Conservation (phyloP, 2,888 invertebrate genomes). For the Drosophila pseudotakahashii region DNA sequence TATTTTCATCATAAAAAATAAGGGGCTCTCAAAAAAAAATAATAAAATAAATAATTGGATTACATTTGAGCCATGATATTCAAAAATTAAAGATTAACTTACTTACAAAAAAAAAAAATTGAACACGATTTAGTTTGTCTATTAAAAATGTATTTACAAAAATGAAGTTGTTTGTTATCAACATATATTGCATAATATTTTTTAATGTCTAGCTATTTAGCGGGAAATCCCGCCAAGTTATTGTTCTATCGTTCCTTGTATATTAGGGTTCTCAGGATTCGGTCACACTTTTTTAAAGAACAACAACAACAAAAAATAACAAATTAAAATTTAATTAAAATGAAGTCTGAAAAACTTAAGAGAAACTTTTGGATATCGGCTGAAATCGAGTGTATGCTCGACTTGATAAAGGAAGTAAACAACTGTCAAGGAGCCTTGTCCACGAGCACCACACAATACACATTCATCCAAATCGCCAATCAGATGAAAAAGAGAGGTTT, state of each 20-base stretch:
- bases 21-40: too few species aligned
- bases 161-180: too few species aligned
- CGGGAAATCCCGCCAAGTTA: not conserved
- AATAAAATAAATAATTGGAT: too few species aligned
- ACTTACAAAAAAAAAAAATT: too few species aligned
- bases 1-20: not conserved
- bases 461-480: conserved; percentile 78
- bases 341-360: conserved; percentile 76
- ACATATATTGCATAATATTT: not conserved
- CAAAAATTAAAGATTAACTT: too few species aligned
- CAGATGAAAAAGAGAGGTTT: conserved; percentile 78
- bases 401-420: conserved; percentile 74
- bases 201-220: not conserved
- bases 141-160: too few species aligned
- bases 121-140: too few species aligned
- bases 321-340: conserved; percentile 15
- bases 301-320: not conserved
- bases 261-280: not conserved
- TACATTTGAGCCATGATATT: too few species aligned
- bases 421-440: conserved; percentile 64
- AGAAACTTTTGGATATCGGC: conserved; percentile 79
- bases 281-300: conserved; percentile 12
- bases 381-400: conserved; percentile 81
- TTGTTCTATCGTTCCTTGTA: not conserved
- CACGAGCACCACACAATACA: conserved; percentile 73